Conservation (phyloP, 2,888 invertebrate species). For the Drosophila nr. perissopoda region DNA sequence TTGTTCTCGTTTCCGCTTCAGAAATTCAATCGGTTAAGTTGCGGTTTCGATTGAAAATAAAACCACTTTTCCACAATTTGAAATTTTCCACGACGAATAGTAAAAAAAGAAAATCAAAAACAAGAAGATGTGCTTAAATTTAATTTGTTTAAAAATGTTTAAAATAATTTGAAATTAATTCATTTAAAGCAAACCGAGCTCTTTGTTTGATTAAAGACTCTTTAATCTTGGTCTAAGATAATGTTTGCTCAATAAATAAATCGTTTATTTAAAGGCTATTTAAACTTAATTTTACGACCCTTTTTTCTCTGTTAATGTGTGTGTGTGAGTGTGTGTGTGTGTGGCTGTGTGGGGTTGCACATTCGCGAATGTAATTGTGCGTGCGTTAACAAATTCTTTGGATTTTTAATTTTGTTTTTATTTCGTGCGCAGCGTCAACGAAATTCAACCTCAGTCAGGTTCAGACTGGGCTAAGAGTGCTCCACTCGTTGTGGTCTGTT, state of each 20-base stretch:
- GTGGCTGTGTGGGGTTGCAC: conserved; percentile 22
- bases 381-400: conserved; percentile 73
- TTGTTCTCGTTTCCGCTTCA: not conserved
- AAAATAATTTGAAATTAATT: not conserved
- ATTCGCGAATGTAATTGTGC: conserved; percentile 79
- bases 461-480: conserved; percentile 23
- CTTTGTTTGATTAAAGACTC: not conserved
- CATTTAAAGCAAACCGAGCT: not conserved
- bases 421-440: conserved; percentile 52
- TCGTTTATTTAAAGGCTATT: too few relatives aligned
- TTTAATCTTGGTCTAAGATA: not conserved
- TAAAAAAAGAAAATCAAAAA: not conserved
- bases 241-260: not conserved
- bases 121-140: not conserved
- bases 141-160: not conserved
- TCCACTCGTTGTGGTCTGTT: conserved; percentile 60
- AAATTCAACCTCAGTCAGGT: conserved; percentile 52
- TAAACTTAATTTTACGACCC: not conserved
- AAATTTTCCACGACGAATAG: too few relatives aligned
- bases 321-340: conserved; percentile 19
- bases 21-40: too few relatives aligned
- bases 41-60: too few relatives aligned
- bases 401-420: conserved; percentile 31
- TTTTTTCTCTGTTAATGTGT: conserved; percentile 6
- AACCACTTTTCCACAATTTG: too few relatives aligned